These are phyloP conservation scores for Heliothis virescens DNA, from an alignment of 1,140 invertebrate species.

Conservation along the genomic window DNA sequence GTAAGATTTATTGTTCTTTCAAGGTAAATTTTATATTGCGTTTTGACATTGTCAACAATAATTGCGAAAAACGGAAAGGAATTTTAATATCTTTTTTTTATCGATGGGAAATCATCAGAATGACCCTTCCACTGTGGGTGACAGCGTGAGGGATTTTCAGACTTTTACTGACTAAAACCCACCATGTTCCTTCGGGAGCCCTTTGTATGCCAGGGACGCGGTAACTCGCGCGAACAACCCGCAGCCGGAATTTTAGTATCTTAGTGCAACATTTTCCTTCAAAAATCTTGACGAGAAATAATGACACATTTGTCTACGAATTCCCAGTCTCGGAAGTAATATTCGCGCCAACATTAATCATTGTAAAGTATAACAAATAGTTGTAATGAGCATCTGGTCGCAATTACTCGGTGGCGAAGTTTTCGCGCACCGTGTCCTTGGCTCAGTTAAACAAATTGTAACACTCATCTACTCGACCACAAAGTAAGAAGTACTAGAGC, in stretches of 20 bases:
- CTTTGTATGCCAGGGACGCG: too few relatives aligned
- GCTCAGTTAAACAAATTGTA: constrained; percentile 16
- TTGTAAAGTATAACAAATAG: neutral
- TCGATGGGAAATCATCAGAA: too few relatives aligned
- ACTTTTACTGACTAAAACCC: too few relatives aligned
- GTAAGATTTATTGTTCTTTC: neutral
- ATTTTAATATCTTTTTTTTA: too few relatives aligned
- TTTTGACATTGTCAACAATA: neutral
- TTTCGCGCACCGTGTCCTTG: constrained; percentile 7
- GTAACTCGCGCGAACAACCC: too few relatives aligned
- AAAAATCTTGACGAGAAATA: neutral
- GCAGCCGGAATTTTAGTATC: too few relatives aligned
- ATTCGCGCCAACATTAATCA: constrained; percentile 2
- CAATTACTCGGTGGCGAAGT: neutral
- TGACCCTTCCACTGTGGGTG: too few relatives aligned
- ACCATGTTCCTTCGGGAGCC: too few relatives aligned
- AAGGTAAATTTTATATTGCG: neutral
- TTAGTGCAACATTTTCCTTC: neutral
- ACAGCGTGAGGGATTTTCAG: too few relatives aligned
- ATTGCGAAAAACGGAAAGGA: too few relatives aligned
- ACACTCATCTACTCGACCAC: constrained; percentile 8
- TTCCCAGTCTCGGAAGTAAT: constrained; percentile 2
- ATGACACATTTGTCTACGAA: neutral
- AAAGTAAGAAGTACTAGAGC: constrained; percentile 12
- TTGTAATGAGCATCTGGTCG: constrained; percentile 2